A percentile compares a stretch with the other conserved stretches of the same genome.
These are phyloP conservation scores for Leptestheria dahalacensis DNA, from an alignment of 1,140 invertebrate genomes.

Conservation along the genomic window DNA sequence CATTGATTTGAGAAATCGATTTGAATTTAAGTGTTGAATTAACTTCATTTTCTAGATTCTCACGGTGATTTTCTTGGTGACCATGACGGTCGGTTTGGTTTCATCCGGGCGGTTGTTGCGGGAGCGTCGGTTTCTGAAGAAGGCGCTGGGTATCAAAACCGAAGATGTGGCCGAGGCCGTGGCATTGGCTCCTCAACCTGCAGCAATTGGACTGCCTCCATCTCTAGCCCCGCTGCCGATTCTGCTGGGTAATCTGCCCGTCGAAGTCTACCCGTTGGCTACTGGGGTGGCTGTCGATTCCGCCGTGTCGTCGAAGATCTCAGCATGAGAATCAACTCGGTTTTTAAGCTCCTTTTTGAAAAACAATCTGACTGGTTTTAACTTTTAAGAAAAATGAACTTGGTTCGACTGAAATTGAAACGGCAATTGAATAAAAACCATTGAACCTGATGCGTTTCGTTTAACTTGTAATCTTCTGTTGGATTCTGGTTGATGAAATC, in stretches of 20 bases:
- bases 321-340: no score
- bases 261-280: neutral
- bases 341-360: no score
- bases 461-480: neutral
- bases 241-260: neutral
- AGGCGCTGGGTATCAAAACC: neutral
- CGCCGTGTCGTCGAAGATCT: no score
- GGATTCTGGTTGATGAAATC: neutral
- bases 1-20: no score
- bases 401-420: no score
- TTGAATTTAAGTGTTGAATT: no score
- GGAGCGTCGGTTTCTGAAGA: neutral
- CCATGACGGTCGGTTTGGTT: no score
- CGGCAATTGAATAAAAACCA: no score
- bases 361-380: no score
- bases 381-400: no score
- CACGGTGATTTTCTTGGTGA: no score
- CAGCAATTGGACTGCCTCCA: neutral
- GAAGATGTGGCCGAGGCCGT: neutral
- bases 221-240: neutral
- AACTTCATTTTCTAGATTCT: no score
- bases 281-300: neutral
- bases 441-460: neutral
- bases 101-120: neutral
- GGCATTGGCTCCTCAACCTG: neutral